Percentiles rank a stretch among this genome's conserved stretches.
Evolutionary conservation across 1,140 invertebrate species (phyloP).

Genomic region (Acromyrmex echinatior): DNA sequence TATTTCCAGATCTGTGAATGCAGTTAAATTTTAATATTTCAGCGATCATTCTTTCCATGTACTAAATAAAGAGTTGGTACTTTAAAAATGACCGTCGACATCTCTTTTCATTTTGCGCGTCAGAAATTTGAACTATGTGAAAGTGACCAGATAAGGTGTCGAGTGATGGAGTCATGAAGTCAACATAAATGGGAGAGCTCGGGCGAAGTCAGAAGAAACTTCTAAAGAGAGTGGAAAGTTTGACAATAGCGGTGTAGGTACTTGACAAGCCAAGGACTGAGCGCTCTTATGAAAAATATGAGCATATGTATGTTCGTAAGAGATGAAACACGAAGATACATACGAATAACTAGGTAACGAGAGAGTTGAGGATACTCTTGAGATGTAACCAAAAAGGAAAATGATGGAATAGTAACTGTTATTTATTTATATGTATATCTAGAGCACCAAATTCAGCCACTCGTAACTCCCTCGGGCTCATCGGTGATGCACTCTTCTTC

Average conservation of each 20-base stretch:
- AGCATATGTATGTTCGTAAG: slow-evolving; percentile 8
- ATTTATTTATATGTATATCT: slow-evolving; percentile 46
- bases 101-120: neutral
- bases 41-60: too few relatives aligned
- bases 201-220: slow-evolving; percentile 1
- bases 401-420: slow-evolving; percentile 42
- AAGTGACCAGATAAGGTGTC: neutral
- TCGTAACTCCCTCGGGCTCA: slow-evolving; percentile 22
- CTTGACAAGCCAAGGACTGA: neutral
- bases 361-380: neutral
- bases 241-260: slow-evolving; percentile 13
- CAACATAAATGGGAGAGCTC: slow-evolving; percentile 17
- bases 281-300: slow-evolving; percentile 23
- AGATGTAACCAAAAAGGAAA: neutral
- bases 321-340: slow-evolving; percentile 3
- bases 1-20: too few relatives aligned
- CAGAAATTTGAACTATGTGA: slow-evolving; percentile 30
- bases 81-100: slow-evolving; percentile 15
- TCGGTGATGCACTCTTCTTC: neutral
- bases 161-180: slow-evolving; percentile 8
- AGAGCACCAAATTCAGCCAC: neutral
- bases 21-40: too few relatives aligned
- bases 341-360: slow-evolving; percentile 30
- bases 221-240: slow-evolving; percentile 27
- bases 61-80: neutral